Conservation (phyloP, 2,113 vertebrate species). For the Trachemys scripta region DNA sequence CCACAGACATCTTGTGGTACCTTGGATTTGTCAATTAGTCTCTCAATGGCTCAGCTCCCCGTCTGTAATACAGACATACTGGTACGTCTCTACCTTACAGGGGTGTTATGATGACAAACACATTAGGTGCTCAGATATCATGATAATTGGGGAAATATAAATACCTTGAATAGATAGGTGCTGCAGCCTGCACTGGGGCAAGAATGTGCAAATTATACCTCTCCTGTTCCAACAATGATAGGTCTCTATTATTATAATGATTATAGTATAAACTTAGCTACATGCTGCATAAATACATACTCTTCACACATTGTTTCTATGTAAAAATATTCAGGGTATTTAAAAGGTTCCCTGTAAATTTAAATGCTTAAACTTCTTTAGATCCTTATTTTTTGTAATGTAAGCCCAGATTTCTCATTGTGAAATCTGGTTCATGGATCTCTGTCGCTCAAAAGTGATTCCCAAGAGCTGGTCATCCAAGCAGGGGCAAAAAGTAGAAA, state of each 20-base stretch:
- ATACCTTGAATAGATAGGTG: background rate
- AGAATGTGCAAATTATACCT: background rate
- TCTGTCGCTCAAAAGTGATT: background rate
- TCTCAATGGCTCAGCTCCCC: background rate
- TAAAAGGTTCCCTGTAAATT: background rate
- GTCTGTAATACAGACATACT: background rate
- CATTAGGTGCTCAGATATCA: background rate
- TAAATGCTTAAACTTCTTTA: background rate
- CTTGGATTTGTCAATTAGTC: background rate
- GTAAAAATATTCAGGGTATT: background rate
- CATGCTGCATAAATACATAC: background rate
- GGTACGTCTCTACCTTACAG: background rate
- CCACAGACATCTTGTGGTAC: background rate
- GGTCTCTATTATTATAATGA: background rate
- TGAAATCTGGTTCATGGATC: conserved; percentile 48
- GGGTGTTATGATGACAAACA: background rate
- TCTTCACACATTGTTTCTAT: background rate
- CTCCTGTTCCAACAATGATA: background rate
- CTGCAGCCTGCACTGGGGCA: background rate
- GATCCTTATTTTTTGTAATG: background rate
- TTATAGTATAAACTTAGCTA: background rate
- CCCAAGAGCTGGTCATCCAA: conserved; percentile 4
- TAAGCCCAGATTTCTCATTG: background rate
- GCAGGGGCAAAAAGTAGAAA: background rate
- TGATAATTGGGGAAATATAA: background rate